A percentile compares a stretch with the other conserved stretches of the same genome.
These are phyloP conservation scores for Sclerodermus sp. DNA, from an alignment of 2,888 invertebrate genomes.

Conservation along the genomic window DNA sequence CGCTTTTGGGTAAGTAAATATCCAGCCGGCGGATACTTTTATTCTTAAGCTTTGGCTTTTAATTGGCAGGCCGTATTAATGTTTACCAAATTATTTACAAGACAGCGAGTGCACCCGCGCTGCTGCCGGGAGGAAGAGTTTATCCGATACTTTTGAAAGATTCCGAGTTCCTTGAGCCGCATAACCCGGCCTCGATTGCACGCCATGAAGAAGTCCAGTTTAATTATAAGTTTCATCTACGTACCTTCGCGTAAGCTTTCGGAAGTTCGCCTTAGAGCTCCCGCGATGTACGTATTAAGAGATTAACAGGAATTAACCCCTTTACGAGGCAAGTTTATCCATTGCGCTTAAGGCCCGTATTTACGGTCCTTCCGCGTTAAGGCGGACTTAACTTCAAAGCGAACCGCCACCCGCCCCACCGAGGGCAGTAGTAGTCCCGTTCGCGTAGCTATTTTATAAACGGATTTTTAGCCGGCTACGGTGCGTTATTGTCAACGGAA, in stretches of 20 bases:
- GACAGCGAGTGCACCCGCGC: no score
- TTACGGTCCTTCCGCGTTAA: slow-evolving; percentile 10
- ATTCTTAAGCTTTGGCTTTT: no score
- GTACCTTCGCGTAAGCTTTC: slow-evolving; percentile 19
- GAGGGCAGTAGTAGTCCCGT: no score
- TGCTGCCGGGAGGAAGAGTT: not conserved
- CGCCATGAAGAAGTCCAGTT: slow-evolving; percentile 13
- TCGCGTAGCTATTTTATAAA: slow-evolving; percentile 1
- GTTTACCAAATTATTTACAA: no score
- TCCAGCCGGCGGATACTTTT: no score
- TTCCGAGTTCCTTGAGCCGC: not conserved
- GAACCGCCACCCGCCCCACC: not conserved
- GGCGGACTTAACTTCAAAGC: not conserved
- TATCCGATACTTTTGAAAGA: not conserved
- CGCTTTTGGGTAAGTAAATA: no score
- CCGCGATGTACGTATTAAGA: slow-evolving; percentile 16
- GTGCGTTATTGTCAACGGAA: not conserved
- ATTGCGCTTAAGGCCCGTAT: slow-evolving; percentile 15
- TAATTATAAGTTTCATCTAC: slow-evolving; percentile 20
- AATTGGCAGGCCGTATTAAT: no score
- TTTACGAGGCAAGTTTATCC: slow-evolving; percentile 19
- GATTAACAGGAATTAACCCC: slow-evolving; percentile 23
- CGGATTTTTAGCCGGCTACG: slow-evolving; percentile 1
- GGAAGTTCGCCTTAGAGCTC: slow-evolving; percentile 11
- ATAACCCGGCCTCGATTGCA: not conserved